These are phyloP conservation scores for Oryzias dopingdopingensis DNA, from an alignment of 2,797 vertebrate species.

Conservation along the genomic window DNA sequence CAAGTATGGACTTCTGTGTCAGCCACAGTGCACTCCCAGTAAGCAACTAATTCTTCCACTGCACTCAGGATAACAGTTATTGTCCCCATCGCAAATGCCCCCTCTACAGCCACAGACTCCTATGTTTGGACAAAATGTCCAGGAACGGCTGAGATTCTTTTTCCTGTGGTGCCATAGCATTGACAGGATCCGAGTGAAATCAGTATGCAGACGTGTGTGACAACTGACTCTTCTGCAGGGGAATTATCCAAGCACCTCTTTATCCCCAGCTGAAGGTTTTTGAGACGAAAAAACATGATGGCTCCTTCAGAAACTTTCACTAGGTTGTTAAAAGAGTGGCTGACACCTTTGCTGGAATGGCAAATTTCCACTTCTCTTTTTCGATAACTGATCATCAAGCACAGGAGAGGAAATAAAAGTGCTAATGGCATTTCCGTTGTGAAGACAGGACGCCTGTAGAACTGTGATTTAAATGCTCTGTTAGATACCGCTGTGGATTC, in stretches of 20 bases:
- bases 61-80: conserved; percentile 71
- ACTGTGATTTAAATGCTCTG: conserved; percentile 41
- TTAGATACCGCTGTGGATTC: conserved; percentile 59
- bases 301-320: conserved; percentile 8
- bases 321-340: conserved; percentile 12
- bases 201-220: conserved; percentile 32
- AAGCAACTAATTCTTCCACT: conserved; percentile 66
- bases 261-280: conserved; percentile 19
- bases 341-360: conserved; percentile 14
- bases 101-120: conserved; percentile 39
- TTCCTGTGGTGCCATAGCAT: conserved; percentile 9
- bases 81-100: conserved; percentile 57
- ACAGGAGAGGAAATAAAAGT: conserved; percentile 33
- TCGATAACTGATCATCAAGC: conserved; percentile 16
- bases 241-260: conserved; percentile 41
- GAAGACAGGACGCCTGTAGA: conserved; percentile 41
- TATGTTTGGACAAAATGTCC: conserved; percentile 38
- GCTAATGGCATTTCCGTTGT: conserved; percentile 31
- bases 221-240: conserved; percentile 36
- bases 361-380: conserved; percentile 27
- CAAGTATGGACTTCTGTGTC: conserved; percentile 71
- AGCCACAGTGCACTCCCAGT: conserved; percentile 70
- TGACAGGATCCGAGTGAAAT: conserved; percentile 29
- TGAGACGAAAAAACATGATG: conserved; percentile 5
- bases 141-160: conserved; percentile 14